Evolutionary conservation across 2,113 vertebrate species (phyloP), one percentile per base, ranked within the genome.

Genomic region (Haemorhous mexicanus): DNA sequence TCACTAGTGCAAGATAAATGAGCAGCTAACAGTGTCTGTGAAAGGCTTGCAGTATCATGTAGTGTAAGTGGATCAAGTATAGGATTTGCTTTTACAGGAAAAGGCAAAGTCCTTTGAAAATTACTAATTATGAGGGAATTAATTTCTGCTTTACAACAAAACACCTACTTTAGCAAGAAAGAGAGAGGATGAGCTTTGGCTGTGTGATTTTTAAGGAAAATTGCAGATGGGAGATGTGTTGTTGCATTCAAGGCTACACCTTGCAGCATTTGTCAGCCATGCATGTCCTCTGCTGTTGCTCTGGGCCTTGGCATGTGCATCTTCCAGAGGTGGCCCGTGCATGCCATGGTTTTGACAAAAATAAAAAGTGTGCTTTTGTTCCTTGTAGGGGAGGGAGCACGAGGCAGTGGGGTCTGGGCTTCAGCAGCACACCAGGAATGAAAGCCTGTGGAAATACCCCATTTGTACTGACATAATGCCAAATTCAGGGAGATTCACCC

Each of bases 1-100:
- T 78, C 92, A 69, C 73, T 81, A 32, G 59, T 52, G 44, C 66
- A 89, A 87, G 77, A 94, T 55, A 97, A 96, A 97, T 96, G 92
- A 96, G 92, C 89, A 96, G 80, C 81, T 76, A 76, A n/a, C 69
- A 73, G 46, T 52, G 76, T n/a, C 69, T 52, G 63, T 75, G 77
- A 82, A 90, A 72, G 66, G 62, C 66, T 90, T 90, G 26, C 32
- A 64, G 79, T 39, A 90, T 75, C 77, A 56, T 3, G 43, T 13
- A 50, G 32, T 39, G 15, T 76, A 82, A 86, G 46, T 26, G 58
- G 58, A 76, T 91, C 76, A 91, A 75, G 49, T 8, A 41, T 1
- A 89, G 53, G 66, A 87, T 90, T 93, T 76, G 17, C 64, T 89
- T 84, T 33, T 28, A 64, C 46, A 44, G 50, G 11, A 79, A 91